Percentiles rank a stretch among this genome's conserved stretches.
These are phyloP conservation scores for Manis crassicaudata DNA, from an alignment of 2,797 vertebrate species.

Conservation along the genomic window DNA sequence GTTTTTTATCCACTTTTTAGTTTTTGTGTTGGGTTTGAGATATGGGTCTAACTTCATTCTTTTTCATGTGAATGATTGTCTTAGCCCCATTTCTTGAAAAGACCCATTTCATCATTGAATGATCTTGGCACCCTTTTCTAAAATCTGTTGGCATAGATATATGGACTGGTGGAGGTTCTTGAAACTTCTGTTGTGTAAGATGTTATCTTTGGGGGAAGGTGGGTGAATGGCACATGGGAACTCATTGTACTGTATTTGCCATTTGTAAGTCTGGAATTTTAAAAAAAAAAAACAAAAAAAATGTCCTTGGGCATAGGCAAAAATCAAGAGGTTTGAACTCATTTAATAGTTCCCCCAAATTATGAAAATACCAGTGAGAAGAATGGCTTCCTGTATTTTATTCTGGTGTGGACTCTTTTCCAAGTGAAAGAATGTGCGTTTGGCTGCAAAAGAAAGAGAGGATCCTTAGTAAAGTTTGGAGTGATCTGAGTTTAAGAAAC, in stretches of 20 bases:
- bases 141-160: not conserved
- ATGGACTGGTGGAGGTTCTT: not conserved
- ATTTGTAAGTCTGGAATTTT: not conserved
- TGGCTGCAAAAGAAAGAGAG: not conserved
- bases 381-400: conserved; percentile 14
- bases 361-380: not conserved
- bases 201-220: not conserved
- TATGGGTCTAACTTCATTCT: not conserved
- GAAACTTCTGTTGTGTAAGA: not conserved
- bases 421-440: not conserved
- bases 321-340: not conserved
- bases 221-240: not conserved
- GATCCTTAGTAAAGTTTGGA: not conserved
- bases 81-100: not conserved
- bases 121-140: not conserved
- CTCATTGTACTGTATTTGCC: not conserved
- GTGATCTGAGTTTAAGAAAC: not conserved
- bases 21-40: not conserved
- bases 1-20: not conserved
- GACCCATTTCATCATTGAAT: not conserved
- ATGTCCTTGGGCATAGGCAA: not conserved
- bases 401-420: not conserved
- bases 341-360: not conserved
- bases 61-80: not conserved
- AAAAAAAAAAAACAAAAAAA: not conserved